phyloP scores from a whole-genome alignment of 2,797 vertebrate species.

The Lateolabrax maculatus region DNA sequence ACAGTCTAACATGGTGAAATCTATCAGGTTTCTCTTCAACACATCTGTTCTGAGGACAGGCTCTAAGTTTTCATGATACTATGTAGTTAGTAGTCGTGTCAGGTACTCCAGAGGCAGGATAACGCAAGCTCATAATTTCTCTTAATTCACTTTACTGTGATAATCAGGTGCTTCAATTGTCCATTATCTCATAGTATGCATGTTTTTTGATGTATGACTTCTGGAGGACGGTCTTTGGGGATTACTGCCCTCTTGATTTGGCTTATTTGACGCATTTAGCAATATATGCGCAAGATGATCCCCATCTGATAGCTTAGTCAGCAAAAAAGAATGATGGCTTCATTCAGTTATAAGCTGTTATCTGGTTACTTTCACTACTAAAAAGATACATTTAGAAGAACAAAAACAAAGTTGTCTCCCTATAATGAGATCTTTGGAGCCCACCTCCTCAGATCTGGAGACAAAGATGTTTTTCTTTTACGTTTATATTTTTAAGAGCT shows the following conservation, averaged over 20 bases:
- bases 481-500: conserved; percentile 58
- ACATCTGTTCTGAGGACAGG: conserved; percentile 20
- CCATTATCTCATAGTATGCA: conserved; percentile 14
- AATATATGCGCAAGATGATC: conserved; percentile 5
- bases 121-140: conserved; percentile 16
- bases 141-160: background rate
- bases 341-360: conserved; percentile 77
- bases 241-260: conserved; percentile 35
- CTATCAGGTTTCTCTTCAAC: background rate
- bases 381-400: conserved; percentile 62
- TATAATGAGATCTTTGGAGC: conserved; percentile 81
- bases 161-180: background rate
- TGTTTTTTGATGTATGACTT: conserved; percentile 26
- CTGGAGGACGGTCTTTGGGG: conserved; percentile 18
- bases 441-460: conserved; percentile 83
- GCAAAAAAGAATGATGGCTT: conserved; percentile 64
- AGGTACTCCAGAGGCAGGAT: background rate
- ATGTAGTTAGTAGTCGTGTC: background rate
- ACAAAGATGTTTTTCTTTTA: conserved; percentile 83
- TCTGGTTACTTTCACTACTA: conserved; percentile 69
- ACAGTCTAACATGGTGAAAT: conserved; percentile 13
- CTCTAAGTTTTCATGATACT: conserved; percentile 18
- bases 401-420: conserved; percentile 75
- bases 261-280: conserved; percentile 39
- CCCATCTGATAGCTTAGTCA: conserved; percentile 30